These are phyloP conservation scores for Dermolepida albohirtum DNA, from an alignment of 2,888 invertebrate genomes.

Conservation along the genomic window DNA sequence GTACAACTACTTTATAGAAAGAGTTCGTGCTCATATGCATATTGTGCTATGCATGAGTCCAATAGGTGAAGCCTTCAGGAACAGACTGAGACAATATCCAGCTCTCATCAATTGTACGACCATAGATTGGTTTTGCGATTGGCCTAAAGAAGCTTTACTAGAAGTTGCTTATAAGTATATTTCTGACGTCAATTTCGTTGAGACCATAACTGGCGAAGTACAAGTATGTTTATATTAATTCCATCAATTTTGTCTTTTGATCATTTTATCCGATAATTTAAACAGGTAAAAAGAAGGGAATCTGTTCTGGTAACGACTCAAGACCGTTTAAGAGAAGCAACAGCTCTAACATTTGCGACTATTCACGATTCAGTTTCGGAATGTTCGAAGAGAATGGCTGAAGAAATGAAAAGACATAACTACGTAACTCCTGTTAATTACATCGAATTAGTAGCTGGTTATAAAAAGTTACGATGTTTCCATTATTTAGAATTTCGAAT, in stretches of 20 bases:
- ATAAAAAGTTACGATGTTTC: conserved; percentile 72
- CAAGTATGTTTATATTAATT: conserved; percentile 62
- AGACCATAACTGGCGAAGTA: conserved; percentile 74
- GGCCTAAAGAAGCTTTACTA: conserved; percentile 89
- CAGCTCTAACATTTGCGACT: conserved; percentile 81
- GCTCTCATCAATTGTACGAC: conserved; percentile 88
- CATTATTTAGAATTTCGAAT: no score
- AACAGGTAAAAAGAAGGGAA: conserved; percentile 58
- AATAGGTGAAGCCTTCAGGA: conserved; percentile 86
- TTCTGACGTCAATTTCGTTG: conserved; percentile 76
- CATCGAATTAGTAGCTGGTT: conserved; percentile 85
- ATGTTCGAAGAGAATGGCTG: conserved; percentile 78
- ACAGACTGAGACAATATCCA: conserved; percentile 88
- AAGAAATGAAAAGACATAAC: conserved; percentile 83
- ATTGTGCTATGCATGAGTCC: conserved; percentile 90
- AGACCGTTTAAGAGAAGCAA: conserved; percentile 72
- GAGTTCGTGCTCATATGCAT: conserved; percentile 81
- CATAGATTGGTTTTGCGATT: conserved; percentile 91
- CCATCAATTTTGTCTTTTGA: neutral
- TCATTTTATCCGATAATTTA: neutral
- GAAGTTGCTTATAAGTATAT: conserved; percentile 90
- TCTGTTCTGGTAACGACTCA: conserved; percentile 64
- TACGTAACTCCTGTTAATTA: conserved; percentile 93
- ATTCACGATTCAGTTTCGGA: conserved; percentile 86
- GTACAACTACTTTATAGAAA: conserved; percentile 81